These are phyloP conservation scores for Hydrozoanthus gracilis DNA, from an alignment of 92 coral and sea anemone species.

Conservation along the genomic window DNA sequence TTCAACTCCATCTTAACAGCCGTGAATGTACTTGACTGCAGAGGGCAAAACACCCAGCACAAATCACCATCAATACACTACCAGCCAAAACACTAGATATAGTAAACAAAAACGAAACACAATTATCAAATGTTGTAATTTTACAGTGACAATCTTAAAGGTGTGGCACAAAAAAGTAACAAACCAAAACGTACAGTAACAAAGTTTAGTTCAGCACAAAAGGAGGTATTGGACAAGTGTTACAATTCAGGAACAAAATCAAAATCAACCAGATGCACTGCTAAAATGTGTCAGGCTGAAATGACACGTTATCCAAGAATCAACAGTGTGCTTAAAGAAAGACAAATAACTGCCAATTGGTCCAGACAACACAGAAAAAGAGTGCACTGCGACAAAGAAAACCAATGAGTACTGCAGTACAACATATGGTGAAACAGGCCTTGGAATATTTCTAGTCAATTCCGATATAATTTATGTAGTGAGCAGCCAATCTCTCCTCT, in stretches of 20 bases:
- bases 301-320: background rate
- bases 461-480: too few species aligned
- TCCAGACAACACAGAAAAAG: slow-evolving; percentile 23
- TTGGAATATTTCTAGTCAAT: too few species aligned
- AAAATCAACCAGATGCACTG: slow-evolving; percentile 37
- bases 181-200: slow-evolving; percentile 2
- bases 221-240: background rate
- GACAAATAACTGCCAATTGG: slow-evolving; percentile 18
- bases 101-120: background rate
- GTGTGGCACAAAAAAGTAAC: slow-evolving; percentile 7
- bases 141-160: background rate
- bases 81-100: background rate
- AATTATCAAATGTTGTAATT: background rate
- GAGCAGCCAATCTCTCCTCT: too few species aligned
- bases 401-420: background rate
- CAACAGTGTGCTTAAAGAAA: background rate
- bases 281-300: slow-evolving; percentile 22
- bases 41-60: background rate
- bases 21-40: background rate
- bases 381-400: slow-evolving; percentile 4
- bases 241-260: slow-evolving; percentile 39
- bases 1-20: background rate
- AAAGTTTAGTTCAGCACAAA: background rate
- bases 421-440: too few species aligned
- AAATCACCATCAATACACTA: background rate